Base-by-base conservation (phyloP, 1,140 invertebrate genomes). In the Ladona fulva region DNA sequence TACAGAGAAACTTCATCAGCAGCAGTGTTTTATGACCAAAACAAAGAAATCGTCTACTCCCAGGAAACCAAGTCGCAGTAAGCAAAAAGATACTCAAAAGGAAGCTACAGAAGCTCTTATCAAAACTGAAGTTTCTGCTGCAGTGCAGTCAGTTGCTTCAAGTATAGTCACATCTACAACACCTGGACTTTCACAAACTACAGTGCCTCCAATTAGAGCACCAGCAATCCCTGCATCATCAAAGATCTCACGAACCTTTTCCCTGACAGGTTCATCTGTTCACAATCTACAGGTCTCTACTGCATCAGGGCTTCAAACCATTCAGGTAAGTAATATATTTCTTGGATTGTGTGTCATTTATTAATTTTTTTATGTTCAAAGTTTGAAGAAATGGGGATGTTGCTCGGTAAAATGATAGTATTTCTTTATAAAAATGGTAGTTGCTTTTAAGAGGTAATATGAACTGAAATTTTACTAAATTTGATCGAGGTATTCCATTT, bases 1-100 rank as follows among this genome's bases (percentile, higher is more conserved):
- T 83, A 11, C 78, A 85, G 84, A 85, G 78, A 81, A 82, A 74
- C 80, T 85, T 80, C 92, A 93, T 83, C 89, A 90, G 79, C 89
- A 91, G 79, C 85, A 89, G n/a, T 89, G 90, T 84, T 87, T 88
- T 1, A 86, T 89, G 77, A 87, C 87, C 76, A 87, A 88, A 80
- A 87, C 85, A 77, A 85, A 86, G 74, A 88, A 90, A 79, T 87
- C 87, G 79, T 82, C 82, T 81, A 42, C 42, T n/a, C 0, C 77
- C 78, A 44, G 80, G 81, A 77, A 79, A 79, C 29, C 37, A 52
- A 75, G 77, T 75, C 52, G 77, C 78, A 79, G 78, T 80, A 80
- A 81, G 76, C 84, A 82, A 66, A 66, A 66, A 22, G 52, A 66
- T 66, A 19, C 52, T 66, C 52, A 66, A 66, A 66, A 66, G 52